These are phyloP conservation scores for Rhodinocichla rosea DNA, from an alignment of 2,113 vertebrate species.

Conservation along the genomic window DNA sequence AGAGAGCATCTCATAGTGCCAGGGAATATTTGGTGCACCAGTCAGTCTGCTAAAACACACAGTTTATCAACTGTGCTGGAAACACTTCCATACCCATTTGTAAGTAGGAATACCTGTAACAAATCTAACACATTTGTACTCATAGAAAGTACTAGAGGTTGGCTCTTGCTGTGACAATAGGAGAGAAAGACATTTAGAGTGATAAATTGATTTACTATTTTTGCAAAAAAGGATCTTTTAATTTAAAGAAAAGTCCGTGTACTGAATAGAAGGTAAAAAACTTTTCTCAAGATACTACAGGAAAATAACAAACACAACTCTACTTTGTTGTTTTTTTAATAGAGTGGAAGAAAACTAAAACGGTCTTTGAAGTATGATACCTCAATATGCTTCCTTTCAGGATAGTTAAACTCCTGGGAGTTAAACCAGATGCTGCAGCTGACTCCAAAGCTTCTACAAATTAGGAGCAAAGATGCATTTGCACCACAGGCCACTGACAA, in stretches of 20 bases:
- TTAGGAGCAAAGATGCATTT: not conserved
- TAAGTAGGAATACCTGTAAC: not conserved
- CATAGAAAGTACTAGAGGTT: not conserved
- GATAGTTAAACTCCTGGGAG: not conserved
- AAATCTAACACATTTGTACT: not conserved
- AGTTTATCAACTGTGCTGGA: not conserved
- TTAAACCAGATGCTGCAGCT: not conserved
- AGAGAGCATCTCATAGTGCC: not conserved
- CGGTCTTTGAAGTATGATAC: not conserved
- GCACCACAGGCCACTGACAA: not conserved
- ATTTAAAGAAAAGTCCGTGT: not conserved
- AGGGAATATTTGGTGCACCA: not conserved
- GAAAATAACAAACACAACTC: not conserved
- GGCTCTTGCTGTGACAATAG: not conserved
- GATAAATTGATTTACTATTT: not conserved
- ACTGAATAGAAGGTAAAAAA: not conserved
- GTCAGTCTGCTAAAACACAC: not conserved
- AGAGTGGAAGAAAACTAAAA: not conserved
- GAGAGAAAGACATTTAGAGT: not conserved
- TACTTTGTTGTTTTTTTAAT: not conserved
- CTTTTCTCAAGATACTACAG: not conserved
- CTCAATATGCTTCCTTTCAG: not conserved
- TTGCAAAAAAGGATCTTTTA: not conserved
- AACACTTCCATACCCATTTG: not conserved
- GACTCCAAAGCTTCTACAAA: not conserved